Evolutionary conservation across 2,888 invertebrate species (phyloP).

Genomic region (Cyclophora albipunctata): DNA sequence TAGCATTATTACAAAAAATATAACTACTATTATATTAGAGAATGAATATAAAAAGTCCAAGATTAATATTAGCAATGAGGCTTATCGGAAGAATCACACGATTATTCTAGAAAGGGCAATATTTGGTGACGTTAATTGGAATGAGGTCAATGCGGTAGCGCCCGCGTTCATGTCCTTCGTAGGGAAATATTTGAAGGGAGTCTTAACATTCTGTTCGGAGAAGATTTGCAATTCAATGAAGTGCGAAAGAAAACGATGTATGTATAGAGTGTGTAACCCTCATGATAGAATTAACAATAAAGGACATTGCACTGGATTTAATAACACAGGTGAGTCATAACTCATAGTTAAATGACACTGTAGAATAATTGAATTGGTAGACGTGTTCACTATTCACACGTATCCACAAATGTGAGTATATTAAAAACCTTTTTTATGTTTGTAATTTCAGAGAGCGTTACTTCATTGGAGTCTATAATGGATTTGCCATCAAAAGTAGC

Average conservation of each 20-base stretch:
- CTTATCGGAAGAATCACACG: slow-evolving; percentile 43
- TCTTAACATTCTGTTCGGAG: slow-evolving; percentile 59
- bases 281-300: slow-evolving; percentile 47
- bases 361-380: too few relatives aligned
- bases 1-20: slow-evolving; percentile 31
- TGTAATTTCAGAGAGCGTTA: slow-evolving; percentile 50
- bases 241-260: slow-evolving; percentile 50
- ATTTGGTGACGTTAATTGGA: slow-evolving; percentile 61
- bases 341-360: too few relatives aligned
- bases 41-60: slow-evolving; percentile 51
- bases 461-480: slow-evolving; percentile 58
- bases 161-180: slow-evolving; percentile 60
- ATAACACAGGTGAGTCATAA: slow-evolving; percentile 41
- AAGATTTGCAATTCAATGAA: slow-evolving; percentile 61
- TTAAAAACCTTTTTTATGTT: slow-evolving; percentile 1
- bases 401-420: too few relatives aligned
- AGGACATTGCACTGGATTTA: slow-evolving; percentile 57
- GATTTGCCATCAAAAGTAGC: slow-evolving; percentile 60
- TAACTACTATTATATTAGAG: slow-evolving; percentile 49
- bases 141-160: slow-evolving; percentile 53
- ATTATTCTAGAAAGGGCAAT: slow-evolving; percentile 50
- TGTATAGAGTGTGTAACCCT: slow-evolving; percentile 51
- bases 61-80: slow-evolving; percentile 46
- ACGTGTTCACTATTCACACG: too few relatives aligned
- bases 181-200: slow-evolving; percentile 61